phyloP scores from a whole-genome alignment of 1,140 invertebrate species.

The Drosophila micromelanica region DNA sequence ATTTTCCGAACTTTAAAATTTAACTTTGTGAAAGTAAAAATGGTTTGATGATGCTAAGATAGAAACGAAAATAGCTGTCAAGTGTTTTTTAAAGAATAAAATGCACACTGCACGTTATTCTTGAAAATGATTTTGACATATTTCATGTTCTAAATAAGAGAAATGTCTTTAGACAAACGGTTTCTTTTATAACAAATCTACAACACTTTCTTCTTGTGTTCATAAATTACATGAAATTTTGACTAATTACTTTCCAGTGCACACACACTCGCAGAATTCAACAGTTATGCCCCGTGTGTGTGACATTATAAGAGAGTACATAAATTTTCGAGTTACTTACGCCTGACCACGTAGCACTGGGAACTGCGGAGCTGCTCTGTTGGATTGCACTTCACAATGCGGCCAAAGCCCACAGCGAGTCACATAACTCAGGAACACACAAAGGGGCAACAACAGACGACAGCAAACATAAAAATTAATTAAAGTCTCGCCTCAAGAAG shows the following conservation, averaged over 20 bases:
- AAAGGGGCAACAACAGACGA: constrained; percentile 32
- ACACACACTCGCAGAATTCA: constrained; percentile 10
- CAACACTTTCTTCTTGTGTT: neutral
- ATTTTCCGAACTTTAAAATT: too few species aligned
- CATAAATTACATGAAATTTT: constrained; percentile 57
- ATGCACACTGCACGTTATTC: too few species aligned
- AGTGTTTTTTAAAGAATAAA: too few species aligned
- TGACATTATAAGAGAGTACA: constrained; percentile 36
- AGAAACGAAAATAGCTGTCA: too few species aligned
- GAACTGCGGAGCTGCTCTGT: neutral
- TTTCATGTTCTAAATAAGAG: neutral
- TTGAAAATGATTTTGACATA: neutral
- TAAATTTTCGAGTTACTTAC: constrained; percentile 74
- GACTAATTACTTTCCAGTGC: constrained; percentile 61
- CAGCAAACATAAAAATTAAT: constrained; percentile 73
- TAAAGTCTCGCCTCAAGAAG: constrained; percentile 45
- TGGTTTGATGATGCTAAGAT: too few species aligned
- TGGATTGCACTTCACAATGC: constrained; percentile 42
- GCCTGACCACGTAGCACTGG: constrained; percentile 33
- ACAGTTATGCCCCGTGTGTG: constrained; percentile 17
- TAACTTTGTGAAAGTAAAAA: too few species aligned
- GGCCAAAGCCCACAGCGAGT: constrained; percentile 63
- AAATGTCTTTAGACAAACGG: too few species aligned
- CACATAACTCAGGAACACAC: constrained; percentile 64
- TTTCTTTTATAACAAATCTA: constrained; percentile 3